These are phyloP conservation scores for Nymphicus hollandicus DNA, from an alignment of 2,113 vertebrate genomes.

Conservation along the genomic window DNA sequence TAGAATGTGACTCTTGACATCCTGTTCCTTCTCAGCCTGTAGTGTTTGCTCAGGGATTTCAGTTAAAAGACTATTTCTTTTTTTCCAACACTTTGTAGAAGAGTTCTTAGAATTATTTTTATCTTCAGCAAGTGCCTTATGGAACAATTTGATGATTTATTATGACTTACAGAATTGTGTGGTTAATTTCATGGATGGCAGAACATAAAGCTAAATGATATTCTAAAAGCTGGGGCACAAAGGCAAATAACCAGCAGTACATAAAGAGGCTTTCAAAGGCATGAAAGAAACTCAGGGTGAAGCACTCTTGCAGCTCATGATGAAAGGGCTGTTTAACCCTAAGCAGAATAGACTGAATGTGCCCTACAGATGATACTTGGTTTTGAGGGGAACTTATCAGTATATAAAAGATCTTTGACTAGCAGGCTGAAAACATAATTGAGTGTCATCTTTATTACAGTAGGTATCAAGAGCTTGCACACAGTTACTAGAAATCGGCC, in stretches of 20 bases:
- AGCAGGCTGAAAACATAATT: background rate
- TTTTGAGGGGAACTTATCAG: background rate
- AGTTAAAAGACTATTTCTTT: background rate
- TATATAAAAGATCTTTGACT: background rate
- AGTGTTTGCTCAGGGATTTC: slow-evolving; percentile 1
- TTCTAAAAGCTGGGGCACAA: background rate
- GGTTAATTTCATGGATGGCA: slow-evolving; percentile 49
- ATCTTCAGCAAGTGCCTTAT: background rate
- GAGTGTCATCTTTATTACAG: background rate
- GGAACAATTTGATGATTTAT: slow-evolving; percentile 21
- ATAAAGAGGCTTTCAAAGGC: background rate
- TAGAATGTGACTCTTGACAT: background rate
- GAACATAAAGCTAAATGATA: slow-evolving; percentile 31
- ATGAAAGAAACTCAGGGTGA: background rate
- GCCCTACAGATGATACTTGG: background rate
- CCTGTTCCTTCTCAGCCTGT: slow-evolving; percentile 14
- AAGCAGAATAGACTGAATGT: background rate
- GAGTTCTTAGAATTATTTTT: slow-evolving; percentile 20
- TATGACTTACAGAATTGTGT: background rate
- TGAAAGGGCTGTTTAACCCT: slow-evolving; percentile 7
- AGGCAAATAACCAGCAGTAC: background rate
- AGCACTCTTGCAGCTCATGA: background rate
- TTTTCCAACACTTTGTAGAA: background rate
- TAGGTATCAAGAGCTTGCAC: background rate
- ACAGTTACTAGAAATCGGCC: background rate